Evolutionary conservation across 1,140 invertebrate genomes (phyloP), one percentile per base, ranked within the genome.

Genomic region (Drosophila sechellia): DNA sequence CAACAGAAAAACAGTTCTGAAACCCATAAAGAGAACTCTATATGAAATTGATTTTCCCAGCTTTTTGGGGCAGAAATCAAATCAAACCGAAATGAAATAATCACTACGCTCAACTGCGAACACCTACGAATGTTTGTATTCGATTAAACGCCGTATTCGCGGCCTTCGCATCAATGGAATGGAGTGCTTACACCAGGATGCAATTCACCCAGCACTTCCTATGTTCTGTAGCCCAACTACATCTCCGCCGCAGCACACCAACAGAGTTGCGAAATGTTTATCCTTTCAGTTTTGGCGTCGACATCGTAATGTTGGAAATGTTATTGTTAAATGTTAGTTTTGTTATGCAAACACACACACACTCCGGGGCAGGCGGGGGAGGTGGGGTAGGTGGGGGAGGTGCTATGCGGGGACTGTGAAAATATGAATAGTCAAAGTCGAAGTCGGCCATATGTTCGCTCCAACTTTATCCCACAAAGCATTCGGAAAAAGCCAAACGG

Each of bases 251-350:
- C 13, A 17, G 17, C 31, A 11, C 40, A 27, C 45, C 13, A 64
- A 35, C 71, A 52, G 57, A 48, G 52, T 63, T 60, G 57, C 65
- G 53, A 75, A 85, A 77, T 80, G 81, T 85, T 86, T 85, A 85
- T 85, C 77, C 81, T 75, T 87, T 81, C 70, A 78, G 83, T 76
- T 74, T 71, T 77, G 77, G 73, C 73, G 63, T 86, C 81, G 77
- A 81, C 81, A 74, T 78, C 81, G 81, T 81, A 87, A 81, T 68
- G 75, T 68, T 81, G 78, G 50, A 78, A 87, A 86, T 87, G 81
- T 86, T 86, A 87, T 86, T 87, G 81, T 86, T 87, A 87, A 86
- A 86, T 87, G 81, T 87, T 86, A 86, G 78, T 86, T 86, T 86
- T 86, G 78, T 65, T 87, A 86, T 87, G 75, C 79, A 86, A 86